Conservation (phyloP, 2,888 invertebrate species). For the Barypeithes pellucidus region DNA sequence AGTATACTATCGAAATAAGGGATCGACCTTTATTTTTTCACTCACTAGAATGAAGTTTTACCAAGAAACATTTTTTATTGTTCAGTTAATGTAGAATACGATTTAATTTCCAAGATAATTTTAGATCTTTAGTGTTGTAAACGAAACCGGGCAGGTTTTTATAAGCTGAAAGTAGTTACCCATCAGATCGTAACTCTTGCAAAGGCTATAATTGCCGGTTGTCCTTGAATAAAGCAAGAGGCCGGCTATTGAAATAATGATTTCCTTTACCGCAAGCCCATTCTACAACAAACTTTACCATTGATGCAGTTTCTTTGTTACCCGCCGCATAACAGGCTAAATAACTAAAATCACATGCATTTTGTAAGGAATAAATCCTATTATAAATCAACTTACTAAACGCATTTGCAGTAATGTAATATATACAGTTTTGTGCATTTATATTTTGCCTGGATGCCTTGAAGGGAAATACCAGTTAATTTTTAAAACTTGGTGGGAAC, state of each 20-base stretch:
- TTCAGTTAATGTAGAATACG: too few relatives aligned
- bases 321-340: constrained; percentile 14
- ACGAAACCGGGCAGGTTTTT: constrained; percentile 1
- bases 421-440: constrained; percentile 7
- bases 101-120: constrained; percentile 1
- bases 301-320: constrained; percentile 28
- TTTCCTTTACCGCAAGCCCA: constrained; percentile 32
- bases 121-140: constrained; percentile 1
- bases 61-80: too few relatives aligned
- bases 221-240: constrained; percentile 41
- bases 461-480: constrained; percentile 22
- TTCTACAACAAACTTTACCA: constrained; percentile 26
- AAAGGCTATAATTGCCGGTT: constrained; percentile 38
- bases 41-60: too few relatives aligned
- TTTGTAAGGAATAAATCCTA: constrained; percentile 25
- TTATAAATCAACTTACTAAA: constrained; percentile 22
- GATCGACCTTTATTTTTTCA: too few relatives aligned
- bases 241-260: constrained; percentile 38
- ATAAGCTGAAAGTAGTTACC: constrained; percentile 31
- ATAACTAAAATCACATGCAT: constrained; percentile 24
- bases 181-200: constrained; percentile 31
- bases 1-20: too few relatives aligned
- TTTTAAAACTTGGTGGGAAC: constrained; percentile 17
- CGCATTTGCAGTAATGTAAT: neutral
- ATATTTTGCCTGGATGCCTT: constrained; percentile 5